Evolutionary conservation across 2,888 invertebrate genomes (phyloP), one percentile per base, ranked within the genome.

Genomic region (Drosophila sordidapex): DNA sequence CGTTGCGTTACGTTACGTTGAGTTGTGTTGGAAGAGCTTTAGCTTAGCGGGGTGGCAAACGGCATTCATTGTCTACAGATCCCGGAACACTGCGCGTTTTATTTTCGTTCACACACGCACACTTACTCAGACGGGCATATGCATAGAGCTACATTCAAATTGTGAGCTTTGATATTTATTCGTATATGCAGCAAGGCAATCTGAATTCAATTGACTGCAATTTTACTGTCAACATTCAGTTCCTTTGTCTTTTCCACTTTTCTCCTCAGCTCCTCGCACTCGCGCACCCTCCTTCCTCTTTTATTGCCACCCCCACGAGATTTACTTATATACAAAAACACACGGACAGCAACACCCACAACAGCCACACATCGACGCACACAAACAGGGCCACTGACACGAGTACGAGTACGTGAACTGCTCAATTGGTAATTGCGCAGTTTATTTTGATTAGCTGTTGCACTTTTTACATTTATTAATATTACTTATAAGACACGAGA

Each of bases 101-200:
- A 89, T 85, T 88, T 89, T 88, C 68, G 88, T 86, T 67, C 74
- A 74, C 79, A 70, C 62, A 57, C 57, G 58, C 59, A 43, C 53
- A 59, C 54, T 36, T 69, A 49, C 38, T 13, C 27, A 57, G 5
- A 27, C 13, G n/a, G n/a, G 21, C 36, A 46, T 61, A 59, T 64
- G 49, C 65, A 57, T 33, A 36, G 53, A 31, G 54, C 38, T 52
- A 70, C 77, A 75, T 36, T 60, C 25, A 57, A 46, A 46, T 25
- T 46, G 15, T 25, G 40, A 65, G 51, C n/a, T 48, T 33, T 61
- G 53, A 61, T 38, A 54, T 57, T 62, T 52, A 51, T 62, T 43
- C 27, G 15, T 64, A 78, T 36, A 31, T 6, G 36, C 29, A 70
- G 36, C 29, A 67, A 74, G 31, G 51, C 59, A 66, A 68, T 70